phyloP scores from a whole-genome alignment of 1,140 invertebrate species.

The Hyphantria cunea region DNA sequence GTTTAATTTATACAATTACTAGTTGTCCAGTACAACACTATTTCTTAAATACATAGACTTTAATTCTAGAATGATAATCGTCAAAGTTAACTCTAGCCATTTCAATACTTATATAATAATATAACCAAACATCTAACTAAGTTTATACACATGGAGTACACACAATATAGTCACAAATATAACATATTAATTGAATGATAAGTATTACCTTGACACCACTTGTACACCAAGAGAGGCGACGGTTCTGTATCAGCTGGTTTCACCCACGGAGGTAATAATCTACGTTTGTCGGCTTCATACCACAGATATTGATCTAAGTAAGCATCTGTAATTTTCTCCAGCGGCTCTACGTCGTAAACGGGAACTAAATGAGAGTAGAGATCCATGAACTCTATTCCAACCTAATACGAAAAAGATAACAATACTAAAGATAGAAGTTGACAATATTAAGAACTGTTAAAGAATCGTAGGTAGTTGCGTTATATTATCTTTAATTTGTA shows the following conservation, averaged over 20 bases:
- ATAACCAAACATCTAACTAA: too few relatives aligned
- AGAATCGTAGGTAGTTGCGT: too few relatives aligned
- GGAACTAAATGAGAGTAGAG: constrained; percentile 99
- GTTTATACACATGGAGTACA: background rate
- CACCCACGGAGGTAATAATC: constrained; percentile 99
- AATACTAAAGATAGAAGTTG: too few relatives aligned
- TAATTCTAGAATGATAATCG: too few relatives aligned
- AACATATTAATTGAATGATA: constrained; percentile 6
- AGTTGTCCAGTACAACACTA: too few relatives aligned
- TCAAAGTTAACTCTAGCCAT: too few relatives aligned
- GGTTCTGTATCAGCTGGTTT: constrained; percentile 99
- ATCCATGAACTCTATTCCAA: constrained; percentile 99
- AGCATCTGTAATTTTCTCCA: constrained; percentile 99
- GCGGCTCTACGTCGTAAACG: constrained; percentile 99
- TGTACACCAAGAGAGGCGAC: constrained; percentile 98
- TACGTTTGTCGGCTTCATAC: constrained; percentile 99
- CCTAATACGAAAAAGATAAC: constrained; percentile 74
- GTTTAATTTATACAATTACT: too few relatives aligned
- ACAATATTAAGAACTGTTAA: too few relatives aligned
- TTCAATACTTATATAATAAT: too few relatives aligned
- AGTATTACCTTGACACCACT: constrained; percentile 97
- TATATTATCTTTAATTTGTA: too few relatives aligned
- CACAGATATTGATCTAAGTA: constrained; percentile 99
- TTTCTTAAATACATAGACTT: too few relatives aligned
- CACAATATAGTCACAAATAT: background rate